phyloP scores from a whole-genome alignment of 2,797 vertebrate genomes.

The Rhinogobio ventralis region DNA sequence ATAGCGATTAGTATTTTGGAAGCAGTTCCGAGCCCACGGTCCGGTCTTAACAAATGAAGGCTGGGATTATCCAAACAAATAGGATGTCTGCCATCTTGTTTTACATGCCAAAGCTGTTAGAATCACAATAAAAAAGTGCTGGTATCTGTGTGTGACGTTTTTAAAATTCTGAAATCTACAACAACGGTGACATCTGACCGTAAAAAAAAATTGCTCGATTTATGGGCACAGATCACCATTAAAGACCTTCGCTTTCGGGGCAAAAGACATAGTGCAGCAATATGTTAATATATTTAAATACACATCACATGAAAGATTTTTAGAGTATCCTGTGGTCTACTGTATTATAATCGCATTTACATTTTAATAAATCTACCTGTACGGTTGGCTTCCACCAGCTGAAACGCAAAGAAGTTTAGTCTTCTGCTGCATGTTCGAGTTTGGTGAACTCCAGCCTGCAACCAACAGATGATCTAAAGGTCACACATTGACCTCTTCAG shows the following conservation, averaged over 20 bases:
- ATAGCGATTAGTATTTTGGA: constrained; percentile 84
- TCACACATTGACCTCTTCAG: not conserved
- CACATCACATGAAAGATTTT: not conserved
- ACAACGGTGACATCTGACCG: not conserved
- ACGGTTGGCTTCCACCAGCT: not conserved
- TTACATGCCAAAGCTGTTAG: constrained; percentile 21
- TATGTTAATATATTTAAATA: not conserved
- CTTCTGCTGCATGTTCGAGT: no score
- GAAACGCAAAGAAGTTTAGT: not conserved
- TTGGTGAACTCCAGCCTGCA: not conserved
- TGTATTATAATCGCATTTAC: not conserved
- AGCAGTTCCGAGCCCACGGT: constrained; percentile 74
- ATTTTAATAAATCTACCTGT: not conserved
- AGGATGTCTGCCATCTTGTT: constrained; percentile 55
- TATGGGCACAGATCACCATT: not conserved
- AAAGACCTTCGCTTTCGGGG: not conserved
- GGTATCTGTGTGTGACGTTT: not conserved
- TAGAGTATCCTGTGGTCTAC: not conserved
- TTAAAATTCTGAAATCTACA: not conserved
- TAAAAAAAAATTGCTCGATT: not conserved
- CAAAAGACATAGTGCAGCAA: not conserved
- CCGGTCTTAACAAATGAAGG: constrained; percentile 66
- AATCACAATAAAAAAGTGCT: constrained; percentile 4
- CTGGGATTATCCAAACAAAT: constrained; percentile 58
- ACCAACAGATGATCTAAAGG: not conserved